A percentile compares a stretch with the other conserved stretches of the same genome.
Conservation (phyloP, 1,140 invertebrate species). For the Ladona fulva region DNA sequence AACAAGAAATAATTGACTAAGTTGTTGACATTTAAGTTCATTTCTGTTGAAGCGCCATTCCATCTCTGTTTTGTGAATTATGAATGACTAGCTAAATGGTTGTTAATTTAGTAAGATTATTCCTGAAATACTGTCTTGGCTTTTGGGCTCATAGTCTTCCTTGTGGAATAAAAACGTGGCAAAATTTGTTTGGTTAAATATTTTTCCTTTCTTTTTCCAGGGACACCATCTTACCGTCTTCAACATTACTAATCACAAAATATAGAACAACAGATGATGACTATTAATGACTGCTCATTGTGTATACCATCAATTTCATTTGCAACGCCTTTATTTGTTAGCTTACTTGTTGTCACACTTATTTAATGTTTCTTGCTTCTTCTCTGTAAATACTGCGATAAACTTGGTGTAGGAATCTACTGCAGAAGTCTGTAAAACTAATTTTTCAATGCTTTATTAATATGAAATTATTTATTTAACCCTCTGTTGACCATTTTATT, state of each 20-base stretch:
- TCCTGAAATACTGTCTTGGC: conserved; percentile 14
- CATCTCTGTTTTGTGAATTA: too few relatives aligned
- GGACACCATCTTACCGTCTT: conserved; percentile 22
- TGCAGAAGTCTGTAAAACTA: not conserved
- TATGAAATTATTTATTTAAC: too few relatives aligned
- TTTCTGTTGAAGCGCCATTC: too few relatives aligned
- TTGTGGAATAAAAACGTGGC: not conserved
- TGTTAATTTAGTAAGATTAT: conserved; percentile 13
- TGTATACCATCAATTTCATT: not conserved
- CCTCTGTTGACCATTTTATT: not conserved
- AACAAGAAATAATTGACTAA: too few relatives aligned
- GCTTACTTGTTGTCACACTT: not conserved
- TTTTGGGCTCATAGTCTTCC: not conserved
- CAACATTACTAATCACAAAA: conserved; percentile 21
- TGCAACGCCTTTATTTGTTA: not conserved
- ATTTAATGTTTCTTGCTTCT: not conserved
- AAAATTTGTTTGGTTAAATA: not conserved
- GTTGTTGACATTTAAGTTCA: too few relatives aligned
- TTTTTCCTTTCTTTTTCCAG: conserved; percentile 21
- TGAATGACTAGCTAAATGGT: not conserved
- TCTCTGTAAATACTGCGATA: not conserved
- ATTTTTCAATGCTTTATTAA: too few relatives aligned
- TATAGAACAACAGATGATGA: not conserved
- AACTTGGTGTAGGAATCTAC: not conserved
- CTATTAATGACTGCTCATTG: not conserved